These are phyloP conservation scores for Vimba vimba DNA, from an alignment of 2,113 vertebrate genomes.

Conservation along the genomic window DNA sequence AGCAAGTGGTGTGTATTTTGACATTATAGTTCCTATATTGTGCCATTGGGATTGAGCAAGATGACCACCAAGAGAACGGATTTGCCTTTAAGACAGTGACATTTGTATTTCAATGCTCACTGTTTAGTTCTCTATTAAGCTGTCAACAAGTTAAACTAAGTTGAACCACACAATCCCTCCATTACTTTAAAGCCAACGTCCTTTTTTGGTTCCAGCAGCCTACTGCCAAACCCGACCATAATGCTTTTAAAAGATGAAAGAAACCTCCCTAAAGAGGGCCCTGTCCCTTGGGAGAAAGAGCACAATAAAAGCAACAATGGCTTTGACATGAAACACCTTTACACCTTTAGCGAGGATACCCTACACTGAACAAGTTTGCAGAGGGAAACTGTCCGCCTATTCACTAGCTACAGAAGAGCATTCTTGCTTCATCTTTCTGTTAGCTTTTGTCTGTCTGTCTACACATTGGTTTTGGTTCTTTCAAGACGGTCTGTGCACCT, in stretches of 20 bases:
- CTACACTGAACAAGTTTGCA: conserved; percentile 50
- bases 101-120: background rate
- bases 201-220: conserved; percentile 8
- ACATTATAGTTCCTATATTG: background rate
- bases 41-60: background rate
- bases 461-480: conserved; percentile 25
- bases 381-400: conserved; percentile 31
- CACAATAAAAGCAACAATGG: conserved; percentile 61
- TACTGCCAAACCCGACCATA: conserved; percentile 38
- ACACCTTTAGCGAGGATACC: conserved; percentile 35
- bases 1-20: background rate
- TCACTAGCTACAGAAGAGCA: conserved; percentile 50
- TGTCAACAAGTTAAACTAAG: conserved; percentile 28
- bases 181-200: conserved; percentile 34
- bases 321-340: conserved; percentile 68
- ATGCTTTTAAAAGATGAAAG: conserved; percentile 54
- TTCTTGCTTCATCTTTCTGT: conserved; percentile 52
- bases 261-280: conserved; percentile 41
- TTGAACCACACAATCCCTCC: conserved; percentile 28
- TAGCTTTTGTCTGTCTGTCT: conserved; percentile 44
- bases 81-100: background rate
- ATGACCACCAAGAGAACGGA: background rate
- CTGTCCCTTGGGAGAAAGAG: conserved; percentile 53
- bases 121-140: conserved; percentile 15
- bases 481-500: conserved; percentile 28